Evolutionary conservation across 2,113 vertebrate genomes (phyloP), one percentile per base, ranked within the genome.

Genomic region (Pseudorhombus dupliciocellatus): DNA sequence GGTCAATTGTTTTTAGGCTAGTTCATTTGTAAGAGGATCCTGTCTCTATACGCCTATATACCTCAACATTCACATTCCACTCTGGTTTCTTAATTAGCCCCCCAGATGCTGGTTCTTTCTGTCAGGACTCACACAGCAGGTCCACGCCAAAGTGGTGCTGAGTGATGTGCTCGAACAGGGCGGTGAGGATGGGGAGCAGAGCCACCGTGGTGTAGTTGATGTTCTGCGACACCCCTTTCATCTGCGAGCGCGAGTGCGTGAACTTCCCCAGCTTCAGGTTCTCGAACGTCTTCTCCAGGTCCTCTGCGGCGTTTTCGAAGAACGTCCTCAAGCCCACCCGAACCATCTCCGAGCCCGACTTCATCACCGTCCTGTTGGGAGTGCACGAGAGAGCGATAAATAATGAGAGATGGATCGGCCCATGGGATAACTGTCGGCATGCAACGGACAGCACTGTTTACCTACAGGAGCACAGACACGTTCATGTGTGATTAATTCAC

Each of bases 161-260:
- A 28, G 97, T 95, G 59, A 99, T 95, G 72, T 99, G 98, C 70
- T 98, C 95, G 84, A 98, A 99, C 88, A 99, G 94, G 64, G 98
- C 98, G 0, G 97, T 99, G 59, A 99, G 91, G 75, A 99, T 95
- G 30, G 98, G 98, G 64, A 99, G 93, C 85, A 99, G 92, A 5
- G 97, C 98, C 52, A 93, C 97, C 0, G 97, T 99, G 79, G 97
- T 99, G 66, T 99, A 99, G 92, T 99, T 99, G 79, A 99, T 99
- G 78, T 99, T 99, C 91, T 99, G 98, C 16, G 97, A 98, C 70
- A 98, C 96, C 5, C 97, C 97, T 89, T 97, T 98, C 73, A 99
- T 97, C 93, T 99, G 98, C 0, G 96, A 98, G 85, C 97, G 93
- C 5, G 97, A 98, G 87, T 99, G 98, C 8, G 97, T 97, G 87